Evolutionary conservation across 2,113 vertebrate species (phyloP).

Genomic region (Oreocharis arfaki): DNA sequence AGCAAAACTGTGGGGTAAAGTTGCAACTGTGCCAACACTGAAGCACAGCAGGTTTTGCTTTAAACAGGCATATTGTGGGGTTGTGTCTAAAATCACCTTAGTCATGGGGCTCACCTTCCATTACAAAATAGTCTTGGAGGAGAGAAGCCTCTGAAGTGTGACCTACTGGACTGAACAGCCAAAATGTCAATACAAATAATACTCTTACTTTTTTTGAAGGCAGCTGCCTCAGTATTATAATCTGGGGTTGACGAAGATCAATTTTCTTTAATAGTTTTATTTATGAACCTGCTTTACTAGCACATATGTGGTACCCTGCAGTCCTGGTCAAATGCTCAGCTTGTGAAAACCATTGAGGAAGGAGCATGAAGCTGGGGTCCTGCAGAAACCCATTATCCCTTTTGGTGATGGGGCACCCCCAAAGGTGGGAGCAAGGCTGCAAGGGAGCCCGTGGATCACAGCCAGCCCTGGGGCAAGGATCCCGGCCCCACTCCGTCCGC

Average conservation of each 20-base stretch:
- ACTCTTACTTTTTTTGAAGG: not conserved
- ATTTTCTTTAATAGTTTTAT: not conserved
- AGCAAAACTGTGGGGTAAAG: not conserved
- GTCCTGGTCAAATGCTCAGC: not conserved
- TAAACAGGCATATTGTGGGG: not conserved
- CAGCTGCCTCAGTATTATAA: not conserved
- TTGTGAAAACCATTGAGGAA: not conserved
- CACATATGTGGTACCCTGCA: not conserved
- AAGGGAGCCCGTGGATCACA: not conserved
- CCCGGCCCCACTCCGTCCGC: rapidly evolving
- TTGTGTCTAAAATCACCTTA: not conserved
- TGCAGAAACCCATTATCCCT: not conserved
- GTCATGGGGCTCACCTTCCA: not conserved
- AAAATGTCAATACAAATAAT: not conserved
- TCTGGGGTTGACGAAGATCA: not conserved
- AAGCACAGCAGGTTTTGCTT: not conserved
- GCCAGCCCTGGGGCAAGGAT: not conserved
- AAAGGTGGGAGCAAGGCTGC: not conserved
- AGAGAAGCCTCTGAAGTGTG: not conserved
- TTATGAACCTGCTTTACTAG: not conserved
- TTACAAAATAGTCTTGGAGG: not conserved
- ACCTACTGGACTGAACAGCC: not conserved
- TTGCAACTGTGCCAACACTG: not conserved
- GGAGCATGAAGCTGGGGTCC: not conserved
- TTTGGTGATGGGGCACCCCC: rapidly evolving